These are phyloP conservation scores for Anarsia innoxiella DNA, from an alignment of 2,888 invertebrate genomes.

Conservation along the genomic window DNA sequence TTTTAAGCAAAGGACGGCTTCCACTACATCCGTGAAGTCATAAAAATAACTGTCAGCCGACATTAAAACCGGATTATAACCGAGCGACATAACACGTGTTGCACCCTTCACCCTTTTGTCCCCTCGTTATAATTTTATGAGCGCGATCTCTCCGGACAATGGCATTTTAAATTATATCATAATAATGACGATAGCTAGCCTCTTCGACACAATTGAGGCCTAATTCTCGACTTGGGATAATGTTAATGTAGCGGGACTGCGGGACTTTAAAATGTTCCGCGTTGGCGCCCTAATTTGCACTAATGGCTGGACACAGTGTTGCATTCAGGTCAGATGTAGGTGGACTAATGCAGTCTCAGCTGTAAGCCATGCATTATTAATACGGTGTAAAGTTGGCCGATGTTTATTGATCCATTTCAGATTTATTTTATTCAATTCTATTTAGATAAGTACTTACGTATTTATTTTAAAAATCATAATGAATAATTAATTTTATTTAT, in stretches of 20 bases:
- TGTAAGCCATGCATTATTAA: constrained; percentile 4
- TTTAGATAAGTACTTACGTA: too few species aligned
- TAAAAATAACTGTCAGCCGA: constrained; percentile 13
- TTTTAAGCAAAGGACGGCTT: too few species aligned
- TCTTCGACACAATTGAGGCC: constrained; percentile 39
- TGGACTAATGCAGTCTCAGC: constrained; percentile 1
- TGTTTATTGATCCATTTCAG: too few species aligned
- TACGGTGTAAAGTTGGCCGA: too few species aligned
- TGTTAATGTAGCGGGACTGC: too few species aligned
- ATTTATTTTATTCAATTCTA: too few species aligned
- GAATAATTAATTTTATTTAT: too few species aligned
- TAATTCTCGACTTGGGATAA: constrained; percentile 40
- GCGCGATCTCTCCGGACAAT: constrained; percentile 41
- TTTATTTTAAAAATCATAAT: too few species aligned
- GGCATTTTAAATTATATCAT: constrained; percentile 65
- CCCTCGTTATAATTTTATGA: constrained; percentile 50
- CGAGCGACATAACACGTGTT: constrained; percentile 43
- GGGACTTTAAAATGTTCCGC: constrained; percentile 42
- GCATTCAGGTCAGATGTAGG: constrained; percentile 4
- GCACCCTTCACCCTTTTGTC: constrained; percentile 58
- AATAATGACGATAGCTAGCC: constrained; percentile 29
- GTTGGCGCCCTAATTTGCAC: constrained; percentile 51
- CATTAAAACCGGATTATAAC: constrained; percentile 25
- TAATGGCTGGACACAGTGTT: constrained; percentile 39
- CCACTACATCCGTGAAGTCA: constrained; percentile 2